Evolutionary conservation across 2,113 vertebrate species (phyloP).

Genomic region (Macquaria ambigua): DNA sequence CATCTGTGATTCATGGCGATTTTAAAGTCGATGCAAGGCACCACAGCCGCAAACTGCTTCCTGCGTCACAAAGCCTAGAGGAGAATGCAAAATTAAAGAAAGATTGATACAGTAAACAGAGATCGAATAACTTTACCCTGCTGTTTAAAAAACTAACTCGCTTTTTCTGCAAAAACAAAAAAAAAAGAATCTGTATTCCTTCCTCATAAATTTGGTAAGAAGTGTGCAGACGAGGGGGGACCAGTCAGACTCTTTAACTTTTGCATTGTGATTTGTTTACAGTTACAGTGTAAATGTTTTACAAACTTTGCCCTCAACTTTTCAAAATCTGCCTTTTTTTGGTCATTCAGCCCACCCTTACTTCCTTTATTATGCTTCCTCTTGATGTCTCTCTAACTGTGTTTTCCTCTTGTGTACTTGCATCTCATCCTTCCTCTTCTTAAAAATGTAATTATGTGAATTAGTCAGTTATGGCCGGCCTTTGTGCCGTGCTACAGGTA

Average conservation of each 20-base stretch:
- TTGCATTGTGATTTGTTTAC: not conserved
- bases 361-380: not conserved
- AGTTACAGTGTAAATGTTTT: no score
- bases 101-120: slow-evolving; percentile 86
- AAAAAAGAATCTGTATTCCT: slow-evolving; percentile 56
- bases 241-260: not conserved
- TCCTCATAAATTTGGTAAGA: slow-evolving; percentile 46
- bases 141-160: slow-evolving; percentile 54
- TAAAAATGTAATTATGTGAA: not conserved
- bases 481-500: slow-evolving; percentile 9
- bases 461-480: slow-evolving; percentile 3
- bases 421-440: slow-evolving; percentile 13
- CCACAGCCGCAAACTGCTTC: slow-evolving; percentile 93
- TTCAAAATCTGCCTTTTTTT: slow-evolving; percentile 11
- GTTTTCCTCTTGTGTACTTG: not conserved
- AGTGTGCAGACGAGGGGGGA: slow-evolving; percentile 7
- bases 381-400: slow-evolving; percentile 3
- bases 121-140: slow-evolving; percentile 76
- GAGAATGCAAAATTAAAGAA: slow-evolving; percentile 90
- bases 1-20: slow-evolving; percentile 97
- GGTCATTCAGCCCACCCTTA: not conserved
- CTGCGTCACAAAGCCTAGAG: slow-evolving; percentile 91
- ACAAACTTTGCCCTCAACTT: not conserved
- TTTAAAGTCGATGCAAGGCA: slow-evolving; percentile 98
- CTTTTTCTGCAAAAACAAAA: slow-evolving; percentile 45